Conservation (phyloP, 2,797 vertebrate species). For the Champsocephalus esox region DNA sequence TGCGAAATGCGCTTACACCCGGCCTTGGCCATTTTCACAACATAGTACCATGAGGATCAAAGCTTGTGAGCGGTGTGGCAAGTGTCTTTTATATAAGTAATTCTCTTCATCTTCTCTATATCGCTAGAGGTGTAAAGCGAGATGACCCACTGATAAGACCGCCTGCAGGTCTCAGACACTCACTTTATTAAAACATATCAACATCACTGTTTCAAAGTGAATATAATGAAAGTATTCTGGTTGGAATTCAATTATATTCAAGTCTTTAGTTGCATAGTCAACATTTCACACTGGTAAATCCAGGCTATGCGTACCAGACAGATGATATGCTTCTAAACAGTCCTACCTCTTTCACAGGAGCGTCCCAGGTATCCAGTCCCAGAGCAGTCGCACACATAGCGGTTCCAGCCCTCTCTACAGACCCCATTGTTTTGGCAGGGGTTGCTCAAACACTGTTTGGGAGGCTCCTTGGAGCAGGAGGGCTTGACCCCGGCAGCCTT, state of each 20-base stretch:
- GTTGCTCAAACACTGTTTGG: conserved; percentile 97
- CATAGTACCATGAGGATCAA: too few species aligned
- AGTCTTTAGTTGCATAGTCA: conserved; percentile 4
- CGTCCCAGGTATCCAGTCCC: conserved; percentile 95
- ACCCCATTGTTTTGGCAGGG: conserved; percentile 96
- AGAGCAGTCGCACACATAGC: conserved; percentile 97
- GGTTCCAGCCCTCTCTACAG: conserved; percentile 98
- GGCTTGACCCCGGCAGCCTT: conserved; percentile 96
- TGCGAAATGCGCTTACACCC: too few species aligned
- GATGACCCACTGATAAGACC: too few species aligned
- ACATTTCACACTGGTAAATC: conserved; percentile 17
- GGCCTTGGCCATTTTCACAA: too few species aligned
- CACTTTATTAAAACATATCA: too few species aligned
- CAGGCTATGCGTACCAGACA: background rate
- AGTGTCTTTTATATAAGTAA: too few species aligned
- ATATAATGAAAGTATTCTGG: conserved; percentile 40
- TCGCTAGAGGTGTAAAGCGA: too few species aligned
- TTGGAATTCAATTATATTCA: conserved; percentile 48
- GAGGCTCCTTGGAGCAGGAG: conserved; percentile 94
- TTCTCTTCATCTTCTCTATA: too few species aligned
- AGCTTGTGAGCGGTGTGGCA: too few species aligned
- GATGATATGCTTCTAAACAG: background rate
- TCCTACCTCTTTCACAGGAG: conserved; percentile 96
- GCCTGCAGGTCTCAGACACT: too few species aligned
- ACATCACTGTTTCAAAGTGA: background rate